phyloP scores from a whole-genome alignment of 1,140 invertebrate genomes.

The Diorhabda carinulata region DNA sequence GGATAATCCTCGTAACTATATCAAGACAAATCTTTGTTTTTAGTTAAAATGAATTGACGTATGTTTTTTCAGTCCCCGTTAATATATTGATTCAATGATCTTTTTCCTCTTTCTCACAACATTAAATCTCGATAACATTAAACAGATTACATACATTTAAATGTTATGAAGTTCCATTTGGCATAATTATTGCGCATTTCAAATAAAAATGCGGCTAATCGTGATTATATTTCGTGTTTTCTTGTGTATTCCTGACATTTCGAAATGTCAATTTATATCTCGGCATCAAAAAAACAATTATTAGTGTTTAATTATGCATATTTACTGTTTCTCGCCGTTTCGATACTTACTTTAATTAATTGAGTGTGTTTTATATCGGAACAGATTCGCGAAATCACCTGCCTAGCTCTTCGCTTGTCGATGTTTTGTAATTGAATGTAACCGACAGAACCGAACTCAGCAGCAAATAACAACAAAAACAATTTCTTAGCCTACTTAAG shows the following conservation, averaged over 20 bases:
- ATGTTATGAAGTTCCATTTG: constrained; percentile 1
- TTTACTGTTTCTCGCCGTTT: background rate
- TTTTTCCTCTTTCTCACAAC: background rate
- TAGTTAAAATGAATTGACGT: too few species aligned
- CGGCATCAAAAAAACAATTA: background rate
- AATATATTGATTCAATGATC: background rate
- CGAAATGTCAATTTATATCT: constrained; percentile 2
- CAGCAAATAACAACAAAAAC: too few species aligned
- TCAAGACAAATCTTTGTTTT: too few species aligned
- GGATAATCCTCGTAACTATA: too few species aligned
- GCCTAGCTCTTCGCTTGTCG: background rate
- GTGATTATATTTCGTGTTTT: constrained; percentile 1
- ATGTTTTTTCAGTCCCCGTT: too few species aligned
- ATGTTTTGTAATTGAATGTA: background rate
- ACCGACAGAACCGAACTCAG: background rate
- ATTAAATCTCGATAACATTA: constrained; percentile 1
- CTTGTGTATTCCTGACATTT: background rate
- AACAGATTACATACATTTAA: background rate
- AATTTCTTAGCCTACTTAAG: too few species aligned
- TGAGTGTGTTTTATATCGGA: background rate
- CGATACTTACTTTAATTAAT: background rate
- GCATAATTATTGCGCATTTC: constrained; percentile 2
- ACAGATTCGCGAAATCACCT: constrained; percentile 1
- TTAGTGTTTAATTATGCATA: constrained; percentile 1
- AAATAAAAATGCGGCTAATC: background rate